These are phyloP conservation scores for Eutrigla gurnardus DNA, from an alignment of 2,797 vertebrate genomes.

Conservation along the genomic window DNA sequence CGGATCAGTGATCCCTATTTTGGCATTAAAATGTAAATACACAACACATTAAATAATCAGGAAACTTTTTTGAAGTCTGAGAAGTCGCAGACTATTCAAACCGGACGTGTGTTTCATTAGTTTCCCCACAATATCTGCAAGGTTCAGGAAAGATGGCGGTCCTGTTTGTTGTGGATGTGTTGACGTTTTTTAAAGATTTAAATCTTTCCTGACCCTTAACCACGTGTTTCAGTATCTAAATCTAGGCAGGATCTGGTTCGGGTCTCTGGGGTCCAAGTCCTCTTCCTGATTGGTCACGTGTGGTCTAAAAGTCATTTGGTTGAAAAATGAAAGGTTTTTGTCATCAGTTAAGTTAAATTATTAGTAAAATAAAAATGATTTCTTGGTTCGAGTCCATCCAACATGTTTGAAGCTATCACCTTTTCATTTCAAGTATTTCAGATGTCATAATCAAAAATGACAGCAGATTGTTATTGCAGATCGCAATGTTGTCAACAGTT, in stretches of 20 bases:
- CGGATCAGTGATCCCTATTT: too few relatives aligned
- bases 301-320: not conserved
- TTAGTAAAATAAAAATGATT: not conserved
- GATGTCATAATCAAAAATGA: not conserved
- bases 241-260: not conserved
- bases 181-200: not conserved
- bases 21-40: too few relatives aligned
- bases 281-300: not conserved
- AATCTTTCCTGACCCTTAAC: not conserved
- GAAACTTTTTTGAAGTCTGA: not conserved
- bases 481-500: too few relatives aligned
- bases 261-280: not conserved
- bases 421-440: not conserved
- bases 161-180: not conserved
- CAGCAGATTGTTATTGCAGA: too few relatives aligned
- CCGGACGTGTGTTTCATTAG: not conserved
- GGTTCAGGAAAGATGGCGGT: not conserved
- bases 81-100: not conserved
- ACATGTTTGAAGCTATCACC: too few relatives aligned
- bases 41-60: too few relatives aligned
- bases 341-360: not conserved
- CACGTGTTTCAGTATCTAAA: not conserved
- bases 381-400: not conserved
- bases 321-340: not conserved
- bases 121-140: not conserved